Conservation (phyloP, 1,140 invertebrate genomes). For the Hylaeus volcanicus region DNA sequence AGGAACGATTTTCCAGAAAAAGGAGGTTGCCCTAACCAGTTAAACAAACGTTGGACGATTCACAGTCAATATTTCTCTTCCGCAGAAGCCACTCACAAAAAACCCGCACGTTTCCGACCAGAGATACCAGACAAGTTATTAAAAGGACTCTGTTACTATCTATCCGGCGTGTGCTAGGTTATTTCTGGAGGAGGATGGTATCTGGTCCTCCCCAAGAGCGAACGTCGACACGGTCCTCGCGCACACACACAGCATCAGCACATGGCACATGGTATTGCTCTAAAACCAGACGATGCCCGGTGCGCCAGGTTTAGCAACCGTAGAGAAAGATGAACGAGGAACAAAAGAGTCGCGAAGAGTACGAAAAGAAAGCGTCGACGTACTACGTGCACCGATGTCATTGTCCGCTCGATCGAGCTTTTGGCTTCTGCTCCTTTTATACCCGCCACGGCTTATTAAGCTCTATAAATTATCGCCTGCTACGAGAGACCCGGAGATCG, state of each 20-base stretch:
- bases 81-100: constrained; percentile 10
- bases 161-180: constrained; percentile 38
- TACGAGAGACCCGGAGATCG: neutral
- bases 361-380: neutral
- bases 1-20: neutral
- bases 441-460: constrained; percentile 2
- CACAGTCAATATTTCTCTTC: neutral
- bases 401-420: constrained; percentile 2
- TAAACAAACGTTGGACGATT: constrained; percentile 10
- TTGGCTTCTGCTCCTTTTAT: constrained; percentile 5
- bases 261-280: constrained; percentile 37
- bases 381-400: neutral
- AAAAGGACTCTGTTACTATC: constrained; percentile 50
- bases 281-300: constrained; percentile 43
- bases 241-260: constrained; percentile 16
- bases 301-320: constrained; percentile 33
- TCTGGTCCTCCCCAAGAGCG: constrained; percentile 35
- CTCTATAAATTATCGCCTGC: constrained; percentile 15
- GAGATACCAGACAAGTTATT: constrained; percentile 49
- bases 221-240: neutral
- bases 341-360: neutral
- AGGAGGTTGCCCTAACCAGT: neutral
- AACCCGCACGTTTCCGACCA: neutral
- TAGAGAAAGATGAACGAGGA: neutral
- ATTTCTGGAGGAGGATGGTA: constrained; percentile 54